These are phyloP conservation scores for Anagrus nilaparvatae DNA, from an alignment of 1,140 invertebrate genomes.

Conservation along the genomic window DNA sequence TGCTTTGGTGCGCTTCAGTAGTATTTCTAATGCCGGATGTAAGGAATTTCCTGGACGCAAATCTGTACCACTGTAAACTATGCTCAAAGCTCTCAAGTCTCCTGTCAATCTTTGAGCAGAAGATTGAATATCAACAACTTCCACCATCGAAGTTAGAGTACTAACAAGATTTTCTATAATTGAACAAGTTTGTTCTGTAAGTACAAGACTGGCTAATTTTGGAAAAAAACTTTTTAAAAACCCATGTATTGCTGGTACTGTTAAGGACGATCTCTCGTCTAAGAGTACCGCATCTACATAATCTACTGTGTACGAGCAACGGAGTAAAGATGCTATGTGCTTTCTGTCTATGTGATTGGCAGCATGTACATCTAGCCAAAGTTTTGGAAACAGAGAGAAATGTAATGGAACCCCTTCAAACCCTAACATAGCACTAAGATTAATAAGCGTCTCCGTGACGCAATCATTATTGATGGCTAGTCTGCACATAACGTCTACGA, in stretches of 20 bases:
- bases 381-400: conserved; percentile 71
- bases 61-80: conserved; percentile 43
- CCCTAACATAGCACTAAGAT: conserved; percentile 74
- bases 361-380: conserved; percentile 72
- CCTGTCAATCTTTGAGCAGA: conserved; percentile 44
- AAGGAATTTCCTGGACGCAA: conserved; percentile 31
- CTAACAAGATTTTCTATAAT: conserved; percentile 48
- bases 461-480: conserved; percentile 75
- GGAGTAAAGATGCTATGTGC: conserved; percentile 64
- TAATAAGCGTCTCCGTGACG: conserved; percentile 67
- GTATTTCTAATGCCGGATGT: conserved; percentile 28
- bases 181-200: conserved; percentile 49
- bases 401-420: conserved; percentile 76
- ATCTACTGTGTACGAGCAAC: conserved; percentile 69
- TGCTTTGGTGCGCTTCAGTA: conserved; percentile 27
- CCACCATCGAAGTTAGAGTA: conserved; percentile 43
- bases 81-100: conserved; percentile 44
- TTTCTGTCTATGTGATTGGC: conserved; percentile 68
- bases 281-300: conserved; percentile 73
- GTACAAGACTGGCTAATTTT: conserved; percentile 55
- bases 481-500: conserved; percentile 80
- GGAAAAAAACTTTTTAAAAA: conserved; percentile 76
- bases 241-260: conserved; percentile 67
- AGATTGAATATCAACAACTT: conserved; percentile 39
- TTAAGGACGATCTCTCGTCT: conserved; percentile 68